phyloP scores from a whole-genome alignment of 2,888 invertebrate genomes.

The Iselma pallidipennis region DNA sequence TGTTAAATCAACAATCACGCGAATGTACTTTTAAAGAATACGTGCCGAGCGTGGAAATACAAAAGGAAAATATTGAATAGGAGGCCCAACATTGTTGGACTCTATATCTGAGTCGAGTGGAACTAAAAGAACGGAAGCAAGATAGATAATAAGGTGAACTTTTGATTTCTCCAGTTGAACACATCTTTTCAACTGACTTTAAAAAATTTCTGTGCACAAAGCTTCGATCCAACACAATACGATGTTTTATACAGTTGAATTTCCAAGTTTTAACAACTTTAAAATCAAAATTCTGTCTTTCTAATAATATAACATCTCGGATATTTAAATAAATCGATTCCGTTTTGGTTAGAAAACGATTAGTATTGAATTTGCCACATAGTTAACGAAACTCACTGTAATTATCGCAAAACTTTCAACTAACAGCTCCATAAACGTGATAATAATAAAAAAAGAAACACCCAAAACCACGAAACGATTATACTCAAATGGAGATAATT shows the following conservation, averaged over 20 bases:
- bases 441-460: not conserved
- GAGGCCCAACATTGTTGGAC: slow-evolving; percentile 20
- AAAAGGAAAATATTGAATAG: slow-evolving; percentile 31
- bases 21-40: slow-evolving; percentile 32
- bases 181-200: slow-evolving; percentile 32
- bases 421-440: not conserved
- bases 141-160: slow-evolving; percentile 36
- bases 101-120: slow-evolving; percentile 22
- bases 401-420: not conserved
- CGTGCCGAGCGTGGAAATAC: slow-evolving; percentile 29
- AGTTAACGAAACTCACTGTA: no score
- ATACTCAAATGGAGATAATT: not conserved
- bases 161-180: slow-evolving; percentile 32
- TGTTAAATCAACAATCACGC: slow-evolving; percentile 31
- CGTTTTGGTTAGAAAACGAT: not conserved
- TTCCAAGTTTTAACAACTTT: no score
- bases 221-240: slow-evolving; percentile 23
- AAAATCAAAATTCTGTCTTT: no score
- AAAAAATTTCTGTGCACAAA: slow-evolving; percentile 31
- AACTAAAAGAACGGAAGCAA: slow-evolving; percentile 28
- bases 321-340: no score
- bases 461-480: not conserved
- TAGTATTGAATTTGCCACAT: not conserved
- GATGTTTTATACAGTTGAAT: slow-evolving; percentile 16
- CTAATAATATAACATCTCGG: no score